Percentiles rank a stretch among this genome's conserved stretches.
phyloP scores from a whole-genome alignment of 2,797 vertebrate species.

The Cossypha polioptera region DNA sequence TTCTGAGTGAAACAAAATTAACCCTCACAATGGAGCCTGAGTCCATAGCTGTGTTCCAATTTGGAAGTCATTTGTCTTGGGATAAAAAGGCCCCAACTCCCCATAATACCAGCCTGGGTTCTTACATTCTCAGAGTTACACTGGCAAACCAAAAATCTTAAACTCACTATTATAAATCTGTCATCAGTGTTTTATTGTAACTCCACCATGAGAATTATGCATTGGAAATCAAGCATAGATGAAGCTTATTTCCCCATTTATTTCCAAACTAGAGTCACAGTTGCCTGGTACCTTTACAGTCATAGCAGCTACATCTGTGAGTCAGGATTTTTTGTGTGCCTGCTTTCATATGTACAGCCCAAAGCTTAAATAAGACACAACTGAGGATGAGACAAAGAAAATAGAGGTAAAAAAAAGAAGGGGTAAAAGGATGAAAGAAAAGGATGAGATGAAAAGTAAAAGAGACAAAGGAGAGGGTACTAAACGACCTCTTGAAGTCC shows the following conservation, averaged over 20 bases:
- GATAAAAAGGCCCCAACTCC: not conserved
- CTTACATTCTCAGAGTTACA: not conserved
- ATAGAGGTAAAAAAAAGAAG: not conserved
- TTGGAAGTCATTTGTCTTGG: slow-evolving; percentile 24
- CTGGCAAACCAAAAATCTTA: not conserved
- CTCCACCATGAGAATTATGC: not conserved
- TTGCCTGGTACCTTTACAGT: not conserved
- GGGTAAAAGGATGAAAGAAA: not conserved
- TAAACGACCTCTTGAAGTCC: not conserved
- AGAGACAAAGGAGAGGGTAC: not conserved
- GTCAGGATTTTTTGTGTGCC: not conserved
- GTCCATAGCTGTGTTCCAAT: slow-evolving; percentile 15
- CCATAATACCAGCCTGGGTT: not conserved
- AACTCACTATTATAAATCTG: not conserved
- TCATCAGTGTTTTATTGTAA: not conserved
- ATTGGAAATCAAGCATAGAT: not conserved
- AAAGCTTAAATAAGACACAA: not conserved
- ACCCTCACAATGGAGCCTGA: slow-evolving; percentile 49
- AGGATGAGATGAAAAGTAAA: not conserved
- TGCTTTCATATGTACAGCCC: not conserved
- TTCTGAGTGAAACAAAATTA: slow-evolving; percentile 62
- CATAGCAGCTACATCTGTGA: not conserved
- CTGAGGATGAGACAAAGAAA: not conserved
- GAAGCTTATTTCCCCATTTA: not conserved
- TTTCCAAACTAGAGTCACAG: not conserved